phyloP scores from a whole-genome alignment of 2,888 invertebrate genomes.

The Cantharis nigra region DNA sequence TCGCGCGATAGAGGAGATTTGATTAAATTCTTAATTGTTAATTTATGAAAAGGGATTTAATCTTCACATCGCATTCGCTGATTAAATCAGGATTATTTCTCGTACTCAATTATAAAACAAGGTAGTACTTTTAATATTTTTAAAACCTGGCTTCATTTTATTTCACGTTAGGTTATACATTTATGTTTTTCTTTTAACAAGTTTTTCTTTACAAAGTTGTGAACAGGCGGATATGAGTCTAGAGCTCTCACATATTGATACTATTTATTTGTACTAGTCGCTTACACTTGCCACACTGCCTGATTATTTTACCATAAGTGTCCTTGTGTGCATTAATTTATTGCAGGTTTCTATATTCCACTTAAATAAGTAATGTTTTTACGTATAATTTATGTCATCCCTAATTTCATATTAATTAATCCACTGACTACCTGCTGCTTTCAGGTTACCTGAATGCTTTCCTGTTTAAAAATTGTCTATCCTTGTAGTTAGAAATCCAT shows the following conservation, averaged over 20 bases:
- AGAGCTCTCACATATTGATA: neutral
- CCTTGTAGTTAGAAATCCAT: too few species aligned
- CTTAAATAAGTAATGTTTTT: neutral
- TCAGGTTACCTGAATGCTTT: too few species aligned
- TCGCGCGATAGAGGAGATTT: neutral
- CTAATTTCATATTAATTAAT: neutral
- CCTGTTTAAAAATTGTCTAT: too few species aligned
- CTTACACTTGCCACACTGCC: neutral
- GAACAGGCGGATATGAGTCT: neutral
- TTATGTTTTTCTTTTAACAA: neutral
- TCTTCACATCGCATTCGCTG: neutral
- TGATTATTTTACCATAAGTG: neutral
- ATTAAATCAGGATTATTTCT: neutral
- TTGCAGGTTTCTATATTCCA: neutral
- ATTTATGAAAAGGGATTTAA: neutral
- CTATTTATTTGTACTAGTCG: neutral
- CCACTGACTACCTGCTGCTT: too few species aligned
- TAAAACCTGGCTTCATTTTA: neutral
- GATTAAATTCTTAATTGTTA: neutral
- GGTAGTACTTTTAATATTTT: neutral
- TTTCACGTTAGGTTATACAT: neutral
- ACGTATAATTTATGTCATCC: neutral
- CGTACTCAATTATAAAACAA: neutral
- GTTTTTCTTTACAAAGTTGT: neutral
- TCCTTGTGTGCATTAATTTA: neutral